A percentile compares a stretch with the other conserved stretches of the same genome.
phyloP scores from a whole-genome alignment of 2,888 invertebrate species.

The Callosobruchus maculatus region DNA sequence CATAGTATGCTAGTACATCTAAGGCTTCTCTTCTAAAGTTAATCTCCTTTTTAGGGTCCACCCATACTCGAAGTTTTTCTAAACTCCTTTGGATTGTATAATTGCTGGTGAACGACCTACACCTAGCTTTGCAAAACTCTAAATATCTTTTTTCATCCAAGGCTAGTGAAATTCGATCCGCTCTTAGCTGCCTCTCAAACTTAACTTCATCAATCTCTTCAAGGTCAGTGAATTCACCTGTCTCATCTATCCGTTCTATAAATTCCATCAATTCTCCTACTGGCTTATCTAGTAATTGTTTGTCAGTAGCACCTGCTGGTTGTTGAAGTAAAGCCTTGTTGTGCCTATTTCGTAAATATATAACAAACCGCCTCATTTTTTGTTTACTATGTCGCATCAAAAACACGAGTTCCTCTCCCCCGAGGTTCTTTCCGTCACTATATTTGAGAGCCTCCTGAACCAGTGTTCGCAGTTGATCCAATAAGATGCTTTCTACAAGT shows the following conservation, averaged over 20 bases:
- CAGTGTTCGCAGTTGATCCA: conserved; percentile 75
- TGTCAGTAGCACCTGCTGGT: conserved; percentile 43
- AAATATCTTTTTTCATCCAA: conserved; percentile 62
- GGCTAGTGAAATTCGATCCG: conserved; percentile 60
- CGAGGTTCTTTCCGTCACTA: conserved; percentile 53
- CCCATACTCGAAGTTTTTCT: conserved; percentile 59
- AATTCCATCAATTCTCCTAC: conserved; percentile 51
- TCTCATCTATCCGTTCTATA: conserved; percentile 56
- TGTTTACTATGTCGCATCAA: conserved; percentile 77
- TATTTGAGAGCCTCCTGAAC: conserved; percentile 71
- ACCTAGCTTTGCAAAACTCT: conserved; percentile 75
- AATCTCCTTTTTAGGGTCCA: conserved; percentile 61
- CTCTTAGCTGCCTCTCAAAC: conserved; percentile 58
- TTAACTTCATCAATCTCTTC: conserved; percentile 57
- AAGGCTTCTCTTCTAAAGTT: conserved; percentile 62
- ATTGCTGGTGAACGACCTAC: conserved; percentile 62
- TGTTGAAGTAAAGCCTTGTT: conserved; percentile 45
- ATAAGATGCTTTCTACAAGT: conserved; percentile 78
- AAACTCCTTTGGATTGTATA: conserved; percentile 34
- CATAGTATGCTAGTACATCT: conserved; percentile 79
- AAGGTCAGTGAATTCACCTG: conserved; percentile 54
- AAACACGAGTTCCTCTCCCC: conserved; percentile 69
- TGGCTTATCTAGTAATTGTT: conserved; percentile 45
- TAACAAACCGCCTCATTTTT: conserved; percentile 71
- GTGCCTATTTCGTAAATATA: conserved; percentile 64